These are phyloP conservation scores for Astropecten irregularis DNA, from an alignment of 53 echinoderm and acorn worm genomes.

Conservation along the genomic window DNA sequence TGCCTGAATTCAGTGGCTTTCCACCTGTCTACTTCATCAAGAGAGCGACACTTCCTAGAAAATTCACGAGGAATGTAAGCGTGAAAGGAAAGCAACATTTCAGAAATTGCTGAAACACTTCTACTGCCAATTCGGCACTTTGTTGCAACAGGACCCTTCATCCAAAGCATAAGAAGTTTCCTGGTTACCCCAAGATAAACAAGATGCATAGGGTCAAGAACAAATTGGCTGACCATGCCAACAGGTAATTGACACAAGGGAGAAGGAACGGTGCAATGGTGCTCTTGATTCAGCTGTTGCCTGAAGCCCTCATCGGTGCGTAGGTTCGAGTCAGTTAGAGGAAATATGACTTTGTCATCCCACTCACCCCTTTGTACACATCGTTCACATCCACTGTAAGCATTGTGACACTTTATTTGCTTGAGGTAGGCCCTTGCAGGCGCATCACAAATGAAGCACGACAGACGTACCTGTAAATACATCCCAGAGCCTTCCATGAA, in stretches of 20 bases:
- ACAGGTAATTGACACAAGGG: conserved; percentile 36
- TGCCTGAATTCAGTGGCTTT: too few relatives aligned
- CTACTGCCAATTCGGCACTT: conserved; percentile 50
- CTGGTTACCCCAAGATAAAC: conserved; percentile 63
- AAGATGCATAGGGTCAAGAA: conserved; percentile 70
- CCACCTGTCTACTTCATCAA: conserved; percentile 52
- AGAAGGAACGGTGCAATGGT: conserved; percentile 44
- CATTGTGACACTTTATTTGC: conserved; percentile 54
- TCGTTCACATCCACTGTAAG: conserved; percentile 58
- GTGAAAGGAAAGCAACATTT: conserved; percentile 44
- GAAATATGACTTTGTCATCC: conserved; percentile 53
- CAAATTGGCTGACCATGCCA: conserved; percentile 57
- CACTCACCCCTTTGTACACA: too few relatives aligned
- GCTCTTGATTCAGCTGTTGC: conserved; percentile 28
- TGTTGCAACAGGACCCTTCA: conserved; percentile 52
- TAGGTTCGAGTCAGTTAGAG: conserved; percentile 25
- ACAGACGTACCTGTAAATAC: not conserved
- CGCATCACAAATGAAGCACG: conserved; percentile 60
- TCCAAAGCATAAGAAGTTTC: conserved; percentile 61
- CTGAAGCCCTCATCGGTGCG: conserved; percentile 53
- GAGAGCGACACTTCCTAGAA: conserved; percentile 15
- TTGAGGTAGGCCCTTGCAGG: conserved; percentile 65
- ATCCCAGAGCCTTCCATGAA: not conserved
- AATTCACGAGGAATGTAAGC: conserved; percentile 56
- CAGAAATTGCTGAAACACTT: conserved; percentile 10